Base-by-base conservation (phyloP, 1,140 invertebrate species). In the Drosophila orosa region DNA sequence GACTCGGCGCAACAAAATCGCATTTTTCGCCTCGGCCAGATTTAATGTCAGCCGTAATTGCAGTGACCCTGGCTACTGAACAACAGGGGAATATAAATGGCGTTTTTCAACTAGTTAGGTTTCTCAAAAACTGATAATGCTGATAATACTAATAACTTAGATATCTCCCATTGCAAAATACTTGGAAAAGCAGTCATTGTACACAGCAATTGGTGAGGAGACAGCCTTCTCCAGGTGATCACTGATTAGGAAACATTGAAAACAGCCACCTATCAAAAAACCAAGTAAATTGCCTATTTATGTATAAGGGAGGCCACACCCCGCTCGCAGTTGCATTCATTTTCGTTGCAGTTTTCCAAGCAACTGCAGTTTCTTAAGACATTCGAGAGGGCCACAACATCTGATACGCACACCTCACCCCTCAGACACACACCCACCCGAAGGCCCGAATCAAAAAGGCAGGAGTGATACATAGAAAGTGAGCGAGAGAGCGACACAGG, bases 291-390 rank as follows among this genome's bases (percentile, higher is more conserved):
- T 82, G 66, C 79, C 79, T 61, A 87, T 89, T 87, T 87, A 83
- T 87, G 80, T 79, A 82, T 71, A 80, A 65, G 69, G 61, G 31
- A 39, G 61, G 56, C 50, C 63, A 58, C 72, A 55, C 48, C 52
- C 61, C 56, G 19, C 40, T 13, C 6, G n/a, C 55, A n/a, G 42
- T 37, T 62, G 50, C 45, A 54, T 63, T 48, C 48, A 17, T 48
- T 57, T 48, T 63, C 59, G 61, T 56, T 75, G 75, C 75, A 79
- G 73, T 50, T 50, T 19, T 31, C 17, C 76, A 69, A 79, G 80
- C 75, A 68, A 83, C 76, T 84, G 72, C 80, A 80, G 72, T 84
- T 84, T 87, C 83, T 87, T 87, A 83, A 87, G 83, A 87, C 80
- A 83, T 89, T 86, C 60, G 22, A 33, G 27, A 17, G 42, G 7